Percentiles rank a stretch among this genome's conserved stretches.
These are phyloP conservation scores for Acanthococcus lagerstroemiae DNA, from an alignment of 2,888 invertebrate genomes.

Conservation along the genomic window DNA sequence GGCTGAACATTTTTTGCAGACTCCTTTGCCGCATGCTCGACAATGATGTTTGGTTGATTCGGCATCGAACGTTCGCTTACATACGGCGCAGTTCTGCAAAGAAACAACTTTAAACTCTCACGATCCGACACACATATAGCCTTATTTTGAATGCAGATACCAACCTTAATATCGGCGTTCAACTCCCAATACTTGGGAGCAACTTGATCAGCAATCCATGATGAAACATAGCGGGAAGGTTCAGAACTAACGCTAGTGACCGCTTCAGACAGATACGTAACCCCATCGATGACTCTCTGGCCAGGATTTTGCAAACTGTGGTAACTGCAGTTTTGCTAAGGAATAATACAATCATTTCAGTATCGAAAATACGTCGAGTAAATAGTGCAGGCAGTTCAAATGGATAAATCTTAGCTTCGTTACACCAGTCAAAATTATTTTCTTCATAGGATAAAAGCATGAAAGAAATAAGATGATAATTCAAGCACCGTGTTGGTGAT, in stretches of 20 bases:
- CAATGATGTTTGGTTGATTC: constrained; percentile 61
- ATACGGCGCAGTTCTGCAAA: constrained; percentile 54
- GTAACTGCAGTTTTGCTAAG: background rate
- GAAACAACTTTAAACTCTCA: too few relatives aligned
- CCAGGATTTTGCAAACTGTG: constrained; percentile 44
- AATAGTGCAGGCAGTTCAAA: background rate
- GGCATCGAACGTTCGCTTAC: constrained; percentile 49
- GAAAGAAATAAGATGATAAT: too few relatives aligned
- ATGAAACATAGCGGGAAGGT: constrained; percentile 57
- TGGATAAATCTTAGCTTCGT: too few relatives aligned
- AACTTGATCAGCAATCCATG: constrained; percentile 67
- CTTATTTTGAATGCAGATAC: constrained; percentile 35
- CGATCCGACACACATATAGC: background rate
- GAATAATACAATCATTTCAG: background rate
- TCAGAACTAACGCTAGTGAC: constrained; percentile 56
- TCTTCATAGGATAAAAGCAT: too few relatives aligned
- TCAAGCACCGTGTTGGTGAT: too few relatives aligned
- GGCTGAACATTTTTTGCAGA: constrained; percentile 61
- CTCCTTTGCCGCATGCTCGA: constrained; percentile 67
- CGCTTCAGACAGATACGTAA: constrained; percentile 53
- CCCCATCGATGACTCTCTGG: constrained; percentile 54
- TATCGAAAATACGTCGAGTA: background rate
- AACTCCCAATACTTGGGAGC: constrained; percentile 73
- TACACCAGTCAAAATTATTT: too few relatives aligned
- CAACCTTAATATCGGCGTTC: constrained; percentile 60